Base-by-base conservation (phyloP, 2,113 vertebrate genomes). In the Collichthys lucidus region DNA sequence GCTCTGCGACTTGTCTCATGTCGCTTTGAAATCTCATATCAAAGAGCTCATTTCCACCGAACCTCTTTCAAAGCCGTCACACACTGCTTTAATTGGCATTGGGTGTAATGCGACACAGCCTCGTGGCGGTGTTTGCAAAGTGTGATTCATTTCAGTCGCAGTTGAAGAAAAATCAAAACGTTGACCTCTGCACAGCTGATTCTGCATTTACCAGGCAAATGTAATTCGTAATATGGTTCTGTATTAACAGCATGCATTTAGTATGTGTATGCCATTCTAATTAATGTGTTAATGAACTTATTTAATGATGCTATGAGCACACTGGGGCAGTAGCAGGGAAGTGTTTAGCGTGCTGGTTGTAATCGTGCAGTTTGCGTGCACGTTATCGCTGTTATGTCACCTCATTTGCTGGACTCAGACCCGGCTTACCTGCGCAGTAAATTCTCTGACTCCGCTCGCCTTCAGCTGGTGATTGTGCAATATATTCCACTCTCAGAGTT, bases 401-500 rank as follows among this genome's bases (percentile, higher is more conserved):
- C 59, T 62, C 57, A 42, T 82, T 74, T 65, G 2, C 74, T 74
- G 79, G 67, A 75, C 78, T 14, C 77, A 50, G 47, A 75, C 80
- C 77, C 65, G 14, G 84, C 73, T 40, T 22, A 68, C 80, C 84
- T 80, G 74, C 77, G 70, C 65, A 12, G 74, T 86, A 82, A 88
- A 87, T 66, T 57, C 70, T 52, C n/a, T 71, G 57, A 71, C 75
- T 70, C 65, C 67, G 15, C 76, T 67, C 35, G 22, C 57, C 74
- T 57, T 85, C 63, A 24, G 70, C 70, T 46, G 3, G 53, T 67
- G 76, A 70, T 80, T 81, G 87, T 83, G 85, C 72, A 29, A 75
- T 81, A 69, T 65, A 78, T 89, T 81, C 83, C 16, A 82, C 70
- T 69, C 59, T 74, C 79, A 69, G 74, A 76, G 82, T 87, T 86